Conservation (phyloP, 2,888 invertebrate species). For the Ichneumoninae sp. region DNA sequence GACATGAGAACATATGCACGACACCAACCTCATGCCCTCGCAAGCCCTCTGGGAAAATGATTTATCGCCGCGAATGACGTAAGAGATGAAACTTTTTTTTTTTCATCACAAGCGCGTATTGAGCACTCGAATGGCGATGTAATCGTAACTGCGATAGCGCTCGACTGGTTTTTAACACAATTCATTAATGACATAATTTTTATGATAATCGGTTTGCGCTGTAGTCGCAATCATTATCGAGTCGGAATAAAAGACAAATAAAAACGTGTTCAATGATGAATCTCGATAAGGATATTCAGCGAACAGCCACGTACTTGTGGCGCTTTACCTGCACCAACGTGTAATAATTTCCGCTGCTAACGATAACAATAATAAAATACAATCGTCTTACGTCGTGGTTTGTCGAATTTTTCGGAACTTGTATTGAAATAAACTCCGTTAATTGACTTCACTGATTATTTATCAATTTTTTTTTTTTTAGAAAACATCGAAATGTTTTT, state of each 20-base stretch:
- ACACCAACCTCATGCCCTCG: neutral
- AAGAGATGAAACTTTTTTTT: neutral
- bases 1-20: neutral
- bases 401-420: neutral
- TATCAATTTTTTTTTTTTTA: no score
- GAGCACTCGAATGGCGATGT: neutral
- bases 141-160: neutral
- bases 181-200: neutral
- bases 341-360: neutral
- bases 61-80: conserved; percentile 17
- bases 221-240: neutral
- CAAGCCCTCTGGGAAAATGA: conserved; percentile 10
- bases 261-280: neutral
- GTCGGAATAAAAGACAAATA: neutral
- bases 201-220: neutral
- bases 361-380: neutral
- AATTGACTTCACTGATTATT: no score
- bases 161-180: neutral
- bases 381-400: neutral
- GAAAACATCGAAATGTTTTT: no score
- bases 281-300: neutral
- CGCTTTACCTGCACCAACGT: neutral
- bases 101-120: neutral
- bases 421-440: neutral
- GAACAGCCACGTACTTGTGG: neutral